Conservation (phyloP, 2,113 vertebrate species). For the Nanorana parkeri region DNA sequence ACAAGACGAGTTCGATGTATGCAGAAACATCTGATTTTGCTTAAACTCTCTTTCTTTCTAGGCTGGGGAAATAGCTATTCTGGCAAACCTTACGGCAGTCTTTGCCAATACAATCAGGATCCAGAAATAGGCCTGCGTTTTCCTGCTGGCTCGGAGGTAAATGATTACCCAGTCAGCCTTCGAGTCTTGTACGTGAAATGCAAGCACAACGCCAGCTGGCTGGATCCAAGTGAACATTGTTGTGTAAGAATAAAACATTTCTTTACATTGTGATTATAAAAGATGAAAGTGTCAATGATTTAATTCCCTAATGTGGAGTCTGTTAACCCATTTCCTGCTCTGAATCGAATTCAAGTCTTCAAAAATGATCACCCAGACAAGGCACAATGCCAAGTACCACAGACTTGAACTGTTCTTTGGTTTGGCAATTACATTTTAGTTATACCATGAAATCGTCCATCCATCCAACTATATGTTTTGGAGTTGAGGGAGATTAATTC, state of each 20-base stretch:
- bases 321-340: constrained; percentile 42
- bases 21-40: constrained; percentile 63
- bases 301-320: constrained; percentile 6
- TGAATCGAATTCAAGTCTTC: not conserved
- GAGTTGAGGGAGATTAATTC: too few relatives aligned
- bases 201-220: constrained; percentile 66
- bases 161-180: constrained; percentile 64
- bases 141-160: constrained; percentile 71
- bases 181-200: constrained; percentile 68
- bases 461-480: too few relatives aligned
- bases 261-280: constrained; percentile 42
- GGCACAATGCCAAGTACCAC: constrained; percentile 8
- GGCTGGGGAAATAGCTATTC: constrained; percentile 65
- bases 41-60: constrained; percentile 62
- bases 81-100: constrained; percentile 66
- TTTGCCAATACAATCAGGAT: constrained; percentile 66
- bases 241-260: constrained; percentile 52
- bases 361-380: not conserved
- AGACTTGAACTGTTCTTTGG: not conserved
- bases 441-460: too few relatives aligned
- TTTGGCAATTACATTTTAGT: not conserved
- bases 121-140: constrained; percentile 77
- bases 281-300: constrained; percentile 34
- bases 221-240: constrained; percentile 60
- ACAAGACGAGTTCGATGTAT: constrained; percentile 34